Conservation (phyloP, 2,888 invertebrate genomes). For the Lasioglossum villosulum region DNA sequence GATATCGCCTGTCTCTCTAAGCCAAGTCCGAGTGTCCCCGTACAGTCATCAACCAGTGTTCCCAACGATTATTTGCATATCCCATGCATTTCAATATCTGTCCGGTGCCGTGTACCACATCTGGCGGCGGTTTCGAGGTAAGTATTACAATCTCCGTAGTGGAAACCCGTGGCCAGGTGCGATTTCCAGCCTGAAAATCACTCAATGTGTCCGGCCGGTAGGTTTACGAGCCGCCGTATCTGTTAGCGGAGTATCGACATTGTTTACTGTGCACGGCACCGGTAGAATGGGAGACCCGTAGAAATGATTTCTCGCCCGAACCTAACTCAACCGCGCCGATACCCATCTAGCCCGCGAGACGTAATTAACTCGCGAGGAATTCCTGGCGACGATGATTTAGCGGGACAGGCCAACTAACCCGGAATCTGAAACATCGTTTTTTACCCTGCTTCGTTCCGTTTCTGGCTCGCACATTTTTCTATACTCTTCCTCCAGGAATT, state of each 20-base stretch:
- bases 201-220: constrained; percentile 3
- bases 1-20: constrained; percentile 46
- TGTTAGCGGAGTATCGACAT: constrained; percentile 5
- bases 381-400: neutral
- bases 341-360: neutral
- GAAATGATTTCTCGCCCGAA: neutral
- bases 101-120: constrained; percentile 59
- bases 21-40: constrained; percentile 24
- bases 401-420: neutral
- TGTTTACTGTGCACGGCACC: constrained; percentile 18
- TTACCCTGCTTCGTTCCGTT: neutral
- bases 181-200: constrained; percentile 50
- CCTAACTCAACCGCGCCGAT: neutral
- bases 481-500: neutral
- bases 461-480: neutral
- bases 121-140: constrained; percentile 58
- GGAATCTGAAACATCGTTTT: neutral
- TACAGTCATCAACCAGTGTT: constrained; percentile 55
- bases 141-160: constrained; percentile 61
- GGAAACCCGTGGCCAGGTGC: constrained; percentile 42
- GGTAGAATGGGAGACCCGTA: neutral
- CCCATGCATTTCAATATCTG: constrained; percentile 65
- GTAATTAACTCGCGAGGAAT: constrained; percentile 1
- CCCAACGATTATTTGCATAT: constrained; percentile 65
- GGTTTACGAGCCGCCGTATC: constrained; percentile 26